These are phyloP conservation scores for Sebastes melanostomus DNA, from an alignment of 2,797 vertebrate genomes.

Conservation along the genomic window DNA sequence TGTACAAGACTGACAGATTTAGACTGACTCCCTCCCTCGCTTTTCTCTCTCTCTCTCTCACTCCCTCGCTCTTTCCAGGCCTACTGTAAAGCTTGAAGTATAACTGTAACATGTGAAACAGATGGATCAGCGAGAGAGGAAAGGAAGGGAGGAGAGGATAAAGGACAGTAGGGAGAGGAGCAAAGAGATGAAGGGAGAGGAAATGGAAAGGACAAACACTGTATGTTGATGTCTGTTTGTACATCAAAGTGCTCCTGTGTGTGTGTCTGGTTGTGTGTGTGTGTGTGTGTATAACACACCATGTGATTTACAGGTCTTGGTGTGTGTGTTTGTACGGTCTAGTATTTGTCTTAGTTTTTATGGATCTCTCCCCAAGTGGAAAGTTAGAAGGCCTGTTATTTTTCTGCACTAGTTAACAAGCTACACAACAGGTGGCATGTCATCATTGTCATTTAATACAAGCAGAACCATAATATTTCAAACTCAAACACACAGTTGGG, in stretches of 20 bases:
- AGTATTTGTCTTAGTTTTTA: not conserved
- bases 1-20: constrained; percentile 76
- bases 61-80: constrained; percentile 24
- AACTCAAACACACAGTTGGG: not conserved
- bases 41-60: constrained; percentile 9
- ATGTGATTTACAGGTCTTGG: not conserved
- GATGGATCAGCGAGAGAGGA: constrained; percentile 21
- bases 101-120: constrained; percentile 70
- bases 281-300: not conserved
- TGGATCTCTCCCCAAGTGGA: not conserved
- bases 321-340: not conserved
- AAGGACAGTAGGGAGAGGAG: not conserved
- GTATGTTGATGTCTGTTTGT: not conserved
- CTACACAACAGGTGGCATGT: not conserved
- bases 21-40: constrained; percentile 51
- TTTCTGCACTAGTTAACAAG: not conserved
- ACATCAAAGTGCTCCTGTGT: not conserved
- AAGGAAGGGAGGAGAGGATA: not conserved
- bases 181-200: not conserved
- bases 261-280: not conserved
- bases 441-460: not conserved
- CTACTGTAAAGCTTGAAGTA: constrained; percentile 53
- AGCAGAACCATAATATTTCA: not conserved
- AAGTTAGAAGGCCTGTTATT: not conserved
- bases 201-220: constrained; percentile 2